Evolutionary conservation across 1,140 invertebrate genomes (phyloP).

Genomic region (Polypedilum pembai): DNA sequence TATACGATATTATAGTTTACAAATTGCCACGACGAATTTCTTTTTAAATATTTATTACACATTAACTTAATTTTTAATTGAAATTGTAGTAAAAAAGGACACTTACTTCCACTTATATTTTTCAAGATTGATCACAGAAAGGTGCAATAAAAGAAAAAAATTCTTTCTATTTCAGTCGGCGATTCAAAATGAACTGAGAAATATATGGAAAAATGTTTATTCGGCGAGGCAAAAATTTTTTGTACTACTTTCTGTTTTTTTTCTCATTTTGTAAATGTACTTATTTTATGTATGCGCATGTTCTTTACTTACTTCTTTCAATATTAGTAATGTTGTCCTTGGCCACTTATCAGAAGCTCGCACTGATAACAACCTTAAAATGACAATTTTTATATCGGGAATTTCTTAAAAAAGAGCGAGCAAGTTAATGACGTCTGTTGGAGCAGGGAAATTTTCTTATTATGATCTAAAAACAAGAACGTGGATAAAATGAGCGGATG

Average conservation of each 20-base stretch:
- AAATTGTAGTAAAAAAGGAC: too few species aligned
- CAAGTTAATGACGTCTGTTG: too few species aligned
- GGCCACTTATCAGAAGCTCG: not conserved
- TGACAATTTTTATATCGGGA: too few species aligned
- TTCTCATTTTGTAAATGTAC: not conserved
- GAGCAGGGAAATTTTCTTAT: too few species aligned
- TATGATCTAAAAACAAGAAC: too few species aligned
- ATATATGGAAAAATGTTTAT: not conserved
- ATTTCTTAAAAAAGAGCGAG: too few species aligned
- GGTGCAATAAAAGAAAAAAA: too few species aligned
- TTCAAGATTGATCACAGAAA: too few species aligned
- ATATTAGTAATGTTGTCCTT: not conserved
- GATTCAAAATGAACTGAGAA: not conserved
- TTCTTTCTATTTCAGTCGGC: not conserved
- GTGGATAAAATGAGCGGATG: too few species aligned
- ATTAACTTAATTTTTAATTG: too few species aligned
- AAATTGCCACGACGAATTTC: not conserved
- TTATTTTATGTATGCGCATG: not conserved
- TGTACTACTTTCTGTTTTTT: not conserved
- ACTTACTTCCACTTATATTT: too few species aligned
- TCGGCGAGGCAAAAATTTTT: not conserved
- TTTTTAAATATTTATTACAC: not conserved
- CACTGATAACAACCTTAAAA: too few species aligned
- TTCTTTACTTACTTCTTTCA: not conserved
- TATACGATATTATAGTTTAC: not conserved